Conservation (phyloP, 2,113 vertebrate species). For the Tragelaphus scriptus region DNA sequence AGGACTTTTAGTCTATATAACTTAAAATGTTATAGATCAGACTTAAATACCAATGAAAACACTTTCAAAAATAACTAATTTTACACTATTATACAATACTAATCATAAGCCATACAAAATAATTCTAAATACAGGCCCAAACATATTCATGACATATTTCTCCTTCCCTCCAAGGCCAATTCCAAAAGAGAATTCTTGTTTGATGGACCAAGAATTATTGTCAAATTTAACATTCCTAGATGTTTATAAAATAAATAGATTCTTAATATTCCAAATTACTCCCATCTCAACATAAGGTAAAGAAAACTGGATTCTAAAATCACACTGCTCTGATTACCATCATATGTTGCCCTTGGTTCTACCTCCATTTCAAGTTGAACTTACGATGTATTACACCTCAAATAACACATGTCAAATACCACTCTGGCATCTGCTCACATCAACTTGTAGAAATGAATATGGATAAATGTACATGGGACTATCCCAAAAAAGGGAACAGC, state of each 20-base stretch:
- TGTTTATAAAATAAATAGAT: not conserved
- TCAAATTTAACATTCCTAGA: not conserved
- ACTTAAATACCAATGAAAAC: not conserved
- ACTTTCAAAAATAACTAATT: not conserved
- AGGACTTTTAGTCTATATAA: not conserved
- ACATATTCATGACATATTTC: not conserved
- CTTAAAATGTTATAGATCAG: not conserved
- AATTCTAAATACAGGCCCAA: not conserved
- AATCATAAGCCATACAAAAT: not conserved
- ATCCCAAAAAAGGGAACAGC: not conserved
- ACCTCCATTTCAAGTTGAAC: slow-evolving; percentile 4
- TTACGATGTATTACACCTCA: not conserved
- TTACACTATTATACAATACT: not conserved
- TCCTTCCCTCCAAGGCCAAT: not conserved
- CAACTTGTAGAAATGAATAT: not conserved
- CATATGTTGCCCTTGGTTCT: not conserved
- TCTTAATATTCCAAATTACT: not conserved
- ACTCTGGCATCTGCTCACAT: not conserved
- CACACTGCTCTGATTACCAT: not conserved
- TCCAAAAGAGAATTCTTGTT: not conserved
- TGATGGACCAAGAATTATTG: not conserved
- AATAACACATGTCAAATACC: not conserved
- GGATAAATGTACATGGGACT: not conserved
- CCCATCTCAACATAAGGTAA: not conserved
- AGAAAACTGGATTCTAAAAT: not conserved